These are phyloP conservation scores for Agapornis roseicollis DNA, from an alignment of 2,113 vertebrate species.

Conservation along the genomic window DNA sequence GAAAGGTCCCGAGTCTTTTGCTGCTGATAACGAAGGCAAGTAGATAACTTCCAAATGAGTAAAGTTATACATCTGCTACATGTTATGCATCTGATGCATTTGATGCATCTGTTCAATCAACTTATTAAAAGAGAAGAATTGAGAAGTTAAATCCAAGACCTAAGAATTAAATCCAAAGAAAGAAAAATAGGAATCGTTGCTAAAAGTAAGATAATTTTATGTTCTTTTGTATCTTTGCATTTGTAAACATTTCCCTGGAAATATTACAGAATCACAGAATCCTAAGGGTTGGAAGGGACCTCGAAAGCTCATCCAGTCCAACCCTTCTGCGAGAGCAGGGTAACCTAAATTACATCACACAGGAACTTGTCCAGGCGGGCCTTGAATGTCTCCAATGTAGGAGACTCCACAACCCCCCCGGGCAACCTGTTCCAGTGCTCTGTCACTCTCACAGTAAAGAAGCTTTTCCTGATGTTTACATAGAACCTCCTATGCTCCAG, in stretches of 20 bases:
- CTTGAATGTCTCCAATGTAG: too few relatives aligned
- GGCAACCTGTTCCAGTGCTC: too few relatives aligned
- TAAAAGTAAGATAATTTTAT: background rate
- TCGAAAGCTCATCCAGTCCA: too few relatives aligned
- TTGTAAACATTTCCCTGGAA: background rate
- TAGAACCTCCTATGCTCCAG: too few relatives aligned
- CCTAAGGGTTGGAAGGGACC: too few relatives aligned
- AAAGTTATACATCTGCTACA: background rate
- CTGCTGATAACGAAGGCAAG: slow-evolving; percentile 67
- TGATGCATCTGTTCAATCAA: background rate
- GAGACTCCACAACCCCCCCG: too few relatives aligned
- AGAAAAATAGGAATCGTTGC: background rate
- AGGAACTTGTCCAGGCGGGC: too few relatives aligned
- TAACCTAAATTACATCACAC: too few relatives aligned
- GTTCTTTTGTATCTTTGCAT: background rate
- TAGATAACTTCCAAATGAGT: background rate
- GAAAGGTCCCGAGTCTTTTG: slow-evolving; percentile 73
- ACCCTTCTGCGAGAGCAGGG: too few relatives aligned
- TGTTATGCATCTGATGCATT: background rate
- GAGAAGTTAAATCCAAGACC: background rate
- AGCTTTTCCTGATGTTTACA: too few relatives aligned
- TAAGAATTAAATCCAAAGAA: background rate
- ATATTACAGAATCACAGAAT: too few relatives aligned
- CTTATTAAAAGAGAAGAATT: background rate
- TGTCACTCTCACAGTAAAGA: too few relatives aligned